Conservation (phyloP, 2,797 vertebrate species). For the Cuculus canorus region DNA sequence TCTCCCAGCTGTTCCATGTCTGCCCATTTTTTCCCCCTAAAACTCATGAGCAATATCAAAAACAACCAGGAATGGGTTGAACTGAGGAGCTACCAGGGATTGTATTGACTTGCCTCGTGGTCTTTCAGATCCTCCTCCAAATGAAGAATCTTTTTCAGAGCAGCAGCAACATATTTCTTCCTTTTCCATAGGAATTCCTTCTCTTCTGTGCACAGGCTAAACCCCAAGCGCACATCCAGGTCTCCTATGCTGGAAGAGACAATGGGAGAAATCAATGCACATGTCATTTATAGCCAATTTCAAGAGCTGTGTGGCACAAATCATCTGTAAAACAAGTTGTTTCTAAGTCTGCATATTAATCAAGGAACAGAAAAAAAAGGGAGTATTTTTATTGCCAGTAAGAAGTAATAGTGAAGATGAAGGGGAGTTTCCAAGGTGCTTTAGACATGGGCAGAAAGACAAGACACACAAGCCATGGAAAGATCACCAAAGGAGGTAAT, state of each 20-base stretch:
- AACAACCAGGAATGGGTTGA: background rate
- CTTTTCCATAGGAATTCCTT: conserved; percentile 80
- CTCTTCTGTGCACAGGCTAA: conserved; percentile 78
- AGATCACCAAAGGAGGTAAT: background rate
- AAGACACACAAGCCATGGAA: background rate
- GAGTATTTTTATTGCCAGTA: background rate
- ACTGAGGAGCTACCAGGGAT: background rate
- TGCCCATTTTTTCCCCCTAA: background rate
- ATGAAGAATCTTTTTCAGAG: conserved; percentile 79
- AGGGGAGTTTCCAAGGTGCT: background rate
- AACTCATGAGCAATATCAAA: background rate
- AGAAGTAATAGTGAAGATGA: background rate
- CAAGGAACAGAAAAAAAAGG: background rate
- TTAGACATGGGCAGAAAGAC: background rate
- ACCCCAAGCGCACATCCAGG: conserved; percentile 82
- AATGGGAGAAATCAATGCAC: background rate
- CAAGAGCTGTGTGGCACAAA: background rate
- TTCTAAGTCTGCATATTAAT: background rate
- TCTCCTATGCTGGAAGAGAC: conserved; percentile 61
- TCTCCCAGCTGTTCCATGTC: background rate
- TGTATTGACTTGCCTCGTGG: conserved; percentile 69
- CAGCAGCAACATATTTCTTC: conserved; percentile 75
- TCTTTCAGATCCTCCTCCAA: conserved; percentile 75
- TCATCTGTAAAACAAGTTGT: background rate
- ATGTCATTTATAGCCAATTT: background rate